phyloP scores from a whole-genome alignment of 1,140 invertebrate genomes.

The Drosophila oshimai region DNA sequence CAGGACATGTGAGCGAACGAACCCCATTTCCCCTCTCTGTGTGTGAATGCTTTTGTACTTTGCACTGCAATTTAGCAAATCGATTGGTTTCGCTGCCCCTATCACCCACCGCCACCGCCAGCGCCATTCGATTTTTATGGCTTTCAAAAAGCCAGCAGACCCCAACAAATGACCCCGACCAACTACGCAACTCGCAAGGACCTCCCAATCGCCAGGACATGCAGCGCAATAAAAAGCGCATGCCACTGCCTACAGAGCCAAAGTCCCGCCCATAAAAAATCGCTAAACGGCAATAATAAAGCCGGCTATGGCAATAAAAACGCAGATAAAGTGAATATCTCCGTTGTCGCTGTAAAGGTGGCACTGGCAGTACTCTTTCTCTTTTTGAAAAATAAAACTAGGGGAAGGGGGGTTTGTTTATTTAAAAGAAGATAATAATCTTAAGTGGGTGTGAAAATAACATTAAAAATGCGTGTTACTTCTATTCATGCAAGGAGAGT shows the following conservation, averaged over 20 bases:
- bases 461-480: background rate
- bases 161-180: slow-evolving; percentile 59
- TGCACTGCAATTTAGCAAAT: slow-evolving; percentile 78
- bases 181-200: background rate
- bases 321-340: slow-evolving; percentile 13
- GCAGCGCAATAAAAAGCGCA: slow-evolving; percentile 70
- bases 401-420: background rate
- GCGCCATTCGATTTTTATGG: slow-evolving; percentile 74
- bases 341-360: background rate
- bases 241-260: slow-evolving; percentile 47
- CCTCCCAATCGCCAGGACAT: background rate
- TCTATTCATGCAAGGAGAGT: background rate
- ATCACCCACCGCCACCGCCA: background rate
- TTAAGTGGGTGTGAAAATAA: background rate
- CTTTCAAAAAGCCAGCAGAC: slow-evolving; percentile 71
- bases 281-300: slow-evolving; percentile 78
- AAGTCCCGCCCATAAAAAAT: slow-evolving; percentile 64
- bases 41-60: slow-evolving; percentile 55
- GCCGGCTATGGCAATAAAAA: slow-evolving; percentile 63
- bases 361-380: background rate
- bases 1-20: slow-evolving; percentile 34
- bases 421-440: background rate
- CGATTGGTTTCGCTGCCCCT: slow-evolving; percentile 64
- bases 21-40: background rate
- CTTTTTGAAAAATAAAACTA: background rate